Percentiles rank a stretch among this genome's conserved stretches.
These are phyloP conservation scores for Smittia sp. DNA, from an alignment of 2,888 invertebrate species.

Conservation along the genomic window DNA sequence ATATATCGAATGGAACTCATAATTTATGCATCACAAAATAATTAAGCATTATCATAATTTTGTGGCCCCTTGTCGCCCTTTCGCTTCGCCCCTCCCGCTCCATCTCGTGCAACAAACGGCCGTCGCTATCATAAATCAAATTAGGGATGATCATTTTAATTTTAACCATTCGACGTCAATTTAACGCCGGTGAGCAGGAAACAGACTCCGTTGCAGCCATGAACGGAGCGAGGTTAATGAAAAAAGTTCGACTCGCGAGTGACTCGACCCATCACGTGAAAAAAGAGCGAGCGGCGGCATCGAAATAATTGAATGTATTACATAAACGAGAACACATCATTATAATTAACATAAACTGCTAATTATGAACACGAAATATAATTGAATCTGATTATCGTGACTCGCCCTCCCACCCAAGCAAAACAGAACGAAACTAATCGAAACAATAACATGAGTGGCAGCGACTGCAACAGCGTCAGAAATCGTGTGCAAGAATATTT, in stretches of 20 bases:
- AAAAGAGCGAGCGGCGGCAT: not conserved
- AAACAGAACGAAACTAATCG: not conserved
- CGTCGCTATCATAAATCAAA: constrained; percentile 32
- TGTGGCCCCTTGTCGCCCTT: not conserved
- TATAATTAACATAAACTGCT: constrained; percentile 38
- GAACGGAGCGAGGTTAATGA: not conserved
- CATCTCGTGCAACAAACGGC: not conserved
- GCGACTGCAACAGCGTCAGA: too few species aligned
- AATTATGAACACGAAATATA: constrained; percentile 37
- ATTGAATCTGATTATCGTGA: constrained; percentile 39
- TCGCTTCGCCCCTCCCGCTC: constrained; percentile 2
- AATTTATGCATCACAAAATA: constrained; percentile 41
- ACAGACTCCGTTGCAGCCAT: constrained; percentile 6
- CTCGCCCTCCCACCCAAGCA: not conserved
- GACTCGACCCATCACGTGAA: too few species aligned
- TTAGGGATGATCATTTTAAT: constrained; percentile 39
- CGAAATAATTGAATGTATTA: constrained; percentile 37
- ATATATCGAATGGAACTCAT: constrained; percentile 29
- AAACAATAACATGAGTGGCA: not conserved
- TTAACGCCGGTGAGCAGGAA: constrained; percentile 34
- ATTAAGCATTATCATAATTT: constrained; percentile 40
- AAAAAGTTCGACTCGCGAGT: not conserved
- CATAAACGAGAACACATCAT: constrained; percentile 36
- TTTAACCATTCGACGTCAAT: constrained; percentile 35
- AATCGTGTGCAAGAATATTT: too few species aligned